Conservation (phyloP, 64 coral and sea anemone species). For the Stylophora pistillata region DNA sequence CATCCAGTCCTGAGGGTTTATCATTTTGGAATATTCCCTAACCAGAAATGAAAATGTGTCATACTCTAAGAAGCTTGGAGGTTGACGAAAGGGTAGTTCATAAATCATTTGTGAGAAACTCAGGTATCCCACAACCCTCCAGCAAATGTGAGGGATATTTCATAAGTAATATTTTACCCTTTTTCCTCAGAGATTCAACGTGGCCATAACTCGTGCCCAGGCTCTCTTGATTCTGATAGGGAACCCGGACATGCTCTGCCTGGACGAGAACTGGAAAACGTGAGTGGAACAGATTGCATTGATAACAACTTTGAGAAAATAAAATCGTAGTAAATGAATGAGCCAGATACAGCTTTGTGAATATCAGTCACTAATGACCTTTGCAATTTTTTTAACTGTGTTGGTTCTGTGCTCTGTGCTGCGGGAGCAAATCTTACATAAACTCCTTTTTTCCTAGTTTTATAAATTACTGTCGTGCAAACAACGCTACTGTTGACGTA, state of each 20-base stretch:
- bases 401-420: no score
- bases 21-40: no score
- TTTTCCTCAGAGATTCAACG: constrained; percentile 73
- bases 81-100: no score
- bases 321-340: no score
- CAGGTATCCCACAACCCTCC: no score
- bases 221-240: constrained; percentile 8
- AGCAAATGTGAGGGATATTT: no score
- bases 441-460: background rate
- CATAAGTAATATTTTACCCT: background rate
- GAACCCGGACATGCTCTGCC: constrained; percentile 64
- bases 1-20: no score
- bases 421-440: background rate
- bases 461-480: background rate
- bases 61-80: no score
- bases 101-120: no score
- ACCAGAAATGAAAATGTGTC: no score
- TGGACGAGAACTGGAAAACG: constrained; percentile 62
- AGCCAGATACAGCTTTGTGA: background rate
- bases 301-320: background rate
- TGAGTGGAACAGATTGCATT: background rate
- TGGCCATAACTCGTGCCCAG: background rate
- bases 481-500: background rate
- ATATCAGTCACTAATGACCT: background rate
- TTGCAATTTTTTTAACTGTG: no score